These are phyloP conservation scores for Leptinotarsa juncta DNA, from an alignment of 2,888 invertebrate genomes.

Conservation along the genomic window DNA sequence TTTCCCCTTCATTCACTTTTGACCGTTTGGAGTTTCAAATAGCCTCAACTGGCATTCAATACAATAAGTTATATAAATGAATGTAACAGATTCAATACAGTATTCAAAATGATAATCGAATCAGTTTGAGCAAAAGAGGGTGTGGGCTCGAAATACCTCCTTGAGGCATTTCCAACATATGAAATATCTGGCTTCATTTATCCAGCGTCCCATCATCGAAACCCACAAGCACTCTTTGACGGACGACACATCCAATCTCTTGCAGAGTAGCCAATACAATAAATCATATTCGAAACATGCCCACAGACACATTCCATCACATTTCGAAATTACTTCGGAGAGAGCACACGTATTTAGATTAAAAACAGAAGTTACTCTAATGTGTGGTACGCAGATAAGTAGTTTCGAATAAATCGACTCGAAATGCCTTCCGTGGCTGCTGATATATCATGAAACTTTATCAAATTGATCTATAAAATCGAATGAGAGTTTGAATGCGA, in stretches of 20 bases:
- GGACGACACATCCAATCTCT: neutral
- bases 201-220: neutral
- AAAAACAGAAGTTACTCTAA: slow-evolving; percentile 7
- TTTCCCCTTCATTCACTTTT: too few relatives aligned
- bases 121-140: neutral
- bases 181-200: neutral
- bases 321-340: slow-evolving; percentile 10
- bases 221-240: slow-evolving; percentile 1
- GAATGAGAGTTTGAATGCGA: neutral
- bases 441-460: slow-evolving; percentile 25
- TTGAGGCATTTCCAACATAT: neutral
- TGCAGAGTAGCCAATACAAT: neutral
- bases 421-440: neutral
- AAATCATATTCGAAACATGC: slow-evolving; percentile 5
- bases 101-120: too few relatives aligned
- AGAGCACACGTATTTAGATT: neutral
- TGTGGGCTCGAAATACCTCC: slow-evolving; percentile 1
- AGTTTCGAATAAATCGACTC: slow-evolving; percentile 15
- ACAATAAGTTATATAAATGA: too few relatives aligned
- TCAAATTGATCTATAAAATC: slow-evolving; percentile 24
- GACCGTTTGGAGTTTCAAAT: too few relatives aligned
- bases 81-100: too few relatives aligned
- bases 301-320: slow-evolving; percentile 14
- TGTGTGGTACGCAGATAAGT: slow-evolving; percentile 1
- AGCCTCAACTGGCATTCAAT: too few relatives aligned